Base-by-base conservation (phyloP, 2,888 invertebrate genomes). In the Epirrhoe tristata region DNA sequence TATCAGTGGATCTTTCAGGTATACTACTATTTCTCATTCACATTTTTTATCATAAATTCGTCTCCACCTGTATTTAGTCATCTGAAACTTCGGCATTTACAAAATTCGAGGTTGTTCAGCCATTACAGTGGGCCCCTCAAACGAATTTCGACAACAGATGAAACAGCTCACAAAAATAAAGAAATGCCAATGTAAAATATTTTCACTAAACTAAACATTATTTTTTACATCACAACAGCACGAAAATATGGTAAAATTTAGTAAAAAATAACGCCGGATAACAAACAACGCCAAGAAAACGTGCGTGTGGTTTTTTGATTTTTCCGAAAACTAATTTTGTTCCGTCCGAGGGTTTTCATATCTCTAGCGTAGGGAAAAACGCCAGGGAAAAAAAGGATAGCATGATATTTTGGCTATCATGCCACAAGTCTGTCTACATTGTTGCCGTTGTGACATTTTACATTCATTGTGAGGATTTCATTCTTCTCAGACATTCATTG, bases 201-300 rank as follows among this genome's bases (percentile, higher is more conserved):
- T 76, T 80, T 81, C 79, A 77, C 77, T 75, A 72, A 78, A 77
- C 81, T 81, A 79, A 76, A 80, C 83, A 82, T 86, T 86, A 89
- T 89, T 89, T 90, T 90, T 90, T 89, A 91, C 83, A 83, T 84
- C 79, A 83, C 81, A 86, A 82, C 76, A 83, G 81, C 81, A 72
- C 76, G 86, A 86, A 59, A 88, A 83, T 84, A 87, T 85, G 79
- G 79, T 77, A 84, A 84, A 87, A 87, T 76, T 86, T 80, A 83
- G 81, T 80, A 88, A 90, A 90, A 75, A 71, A 56, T 81, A 88
- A 90, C 83, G 84, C 92, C 91, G 91, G 90, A 85, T 85, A 86
- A 86, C 88, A 91, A 90, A 91, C 88, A 91, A 91, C 90, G 93
- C 91, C 89, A 89, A 89, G 91, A 91, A 92, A 92, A 93, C 92